Evolutionary conservation across 1,140 invertebrate species (phyloP).

Genomic region (Eriosoma lanigerum): DNA sequence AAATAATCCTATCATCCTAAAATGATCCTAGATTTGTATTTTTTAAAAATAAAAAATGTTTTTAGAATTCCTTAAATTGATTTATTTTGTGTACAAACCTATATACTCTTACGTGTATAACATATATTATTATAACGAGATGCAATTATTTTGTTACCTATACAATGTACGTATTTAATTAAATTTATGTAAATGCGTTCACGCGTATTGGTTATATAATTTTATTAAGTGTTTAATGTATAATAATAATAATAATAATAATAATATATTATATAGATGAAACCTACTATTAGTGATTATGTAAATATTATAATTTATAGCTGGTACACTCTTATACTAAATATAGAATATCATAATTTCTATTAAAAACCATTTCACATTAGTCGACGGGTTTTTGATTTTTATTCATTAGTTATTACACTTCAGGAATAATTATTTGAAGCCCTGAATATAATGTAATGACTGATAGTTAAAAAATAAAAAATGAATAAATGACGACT

Average conservation of each 20-base stretch:
- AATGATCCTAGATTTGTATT: not conserved
- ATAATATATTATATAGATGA: not conserved
- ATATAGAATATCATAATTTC: too few species aligned
- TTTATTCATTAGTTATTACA: constrained; percentile 6
- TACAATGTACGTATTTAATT: not conserved
- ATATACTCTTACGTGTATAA: not conserved
- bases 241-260: too few species aligned
- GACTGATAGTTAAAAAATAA: not conserved
- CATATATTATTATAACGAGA: too few species aligned
- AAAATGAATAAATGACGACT: too few species aligned
- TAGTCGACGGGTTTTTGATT: not conserved
- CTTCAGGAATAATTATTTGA: constrained; percentile 16
- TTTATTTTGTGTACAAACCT: not conserved
- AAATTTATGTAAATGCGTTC: not conserved
- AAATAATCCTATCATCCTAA: too few species aligned
- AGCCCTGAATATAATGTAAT: constrained; percentile 22
- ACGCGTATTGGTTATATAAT: not conserved
- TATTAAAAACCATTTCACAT: not conserved
- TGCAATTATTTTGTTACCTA: too few species aligned
- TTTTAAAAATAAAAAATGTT: not conserved
- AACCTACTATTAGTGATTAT: not conserved
- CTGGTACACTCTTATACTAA: too few species aligned
- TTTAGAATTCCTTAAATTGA: too few species aligned
- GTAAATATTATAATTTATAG: constrained; percentile 1
- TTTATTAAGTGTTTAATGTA: not conserved